phyloP scores from a whole-genome alignment of 2,888 invertebrate species.

The Sinhomidia bicolor region DNA sequence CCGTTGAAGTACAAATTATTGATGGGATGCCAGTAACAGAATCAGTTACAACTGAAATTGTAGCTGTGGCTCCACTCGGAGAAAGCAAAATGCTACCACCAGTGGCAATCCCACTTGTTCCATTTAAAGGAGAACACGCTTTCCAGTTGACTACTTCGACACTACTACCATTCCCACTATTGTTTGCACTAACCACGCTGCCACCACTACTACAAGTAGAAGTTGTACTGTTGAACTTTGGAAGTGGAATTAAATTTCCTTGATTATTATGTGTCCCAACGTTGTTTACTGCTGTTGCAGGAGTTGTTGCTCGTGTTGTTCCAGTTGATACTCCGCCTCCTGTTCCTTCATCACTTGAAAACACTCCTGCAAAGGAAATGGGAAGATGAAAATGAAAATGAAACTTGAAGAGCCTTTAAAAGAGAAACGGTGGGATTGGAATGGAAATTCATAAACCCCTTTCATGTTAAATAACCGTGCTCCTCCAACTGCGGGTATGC shows the following conservation, averaged over 20 bases:
- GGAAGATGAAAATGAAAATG: conserved; percentile 25
- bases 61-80: conserved; percentile 35
- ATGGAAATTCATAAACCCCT: not conserved
- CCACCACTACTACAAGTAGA: conserved; percentile 7
- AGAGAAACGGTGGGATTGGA: not conserved
- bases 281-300: conserved; percentile 21
- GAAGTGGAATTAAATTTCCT: conserved; percentile 53
- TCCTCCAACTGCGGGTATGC: not conserved
- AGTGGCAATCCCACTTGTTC: conserved; percentile 6
- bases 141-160: conserved; percentile 65
- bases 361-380: conserved; percentile 75
- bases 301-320: conserved; percentile 31
- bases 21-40: conserved; percentile 59
- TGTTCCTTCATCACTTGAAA: conserved; percentile 78
- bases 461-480: not conserved
- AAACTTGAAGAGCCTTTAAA: not conserved
- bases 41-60: conserved; percentile 63
- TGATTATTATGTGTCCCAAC: conserved; percentile 12
- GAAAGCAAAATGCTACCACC: conserved; percentile 32
- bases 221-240: conserved; percentile 43
- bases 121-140: conserved; percentile 23
- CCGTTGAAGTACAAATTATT: conserved; percentile 59
- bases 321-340: conserved; percentile 37
- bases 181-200: conserved; percentile 29
- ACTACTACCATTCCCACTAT: conserved; percentile 14